Conservation (phyloP, 2,113 vertebrate species). For the Leucoraja erinaceus region DNA sequence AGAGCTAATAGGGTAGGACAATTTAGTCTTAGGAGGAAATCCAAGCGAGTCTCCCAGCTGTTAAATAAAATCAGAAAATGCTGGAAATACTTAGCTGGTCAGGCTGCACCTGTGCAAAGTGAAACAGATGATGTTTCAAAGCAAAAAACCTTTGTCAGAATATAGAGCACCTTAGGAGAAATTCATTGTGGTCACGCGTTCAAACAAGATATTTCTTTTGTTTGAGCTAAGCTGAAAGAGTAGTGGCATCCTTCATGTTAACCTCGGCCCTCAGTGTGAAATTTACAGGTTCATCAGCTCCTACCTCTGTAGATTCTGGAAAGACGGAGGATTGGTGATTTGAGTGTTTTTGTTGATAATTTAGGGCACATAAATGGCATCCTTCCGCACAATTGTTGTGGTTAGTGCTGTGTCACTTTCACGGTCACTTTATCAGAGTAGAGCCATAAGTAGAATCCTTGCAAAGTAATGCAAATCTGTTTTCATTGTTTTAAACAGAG, state of each 20-base stretch:
- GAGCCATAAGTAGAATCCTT: neutral
- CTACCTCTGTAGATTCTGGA: neutral
- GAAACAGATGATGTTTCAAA: too few relatives aligned
- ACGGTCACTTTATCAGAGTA: neutral
- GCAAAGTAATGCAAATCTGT: neutral
- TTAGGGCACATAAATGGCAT: neutral
- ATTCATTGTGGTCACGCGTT: too few relatives aligned
- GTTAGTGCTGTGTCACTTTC: neutral
- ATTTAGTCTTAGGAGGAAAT: neutral
- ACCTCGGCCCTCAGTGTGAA: too few relatives aligned
- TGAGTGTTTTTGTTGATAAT: neutral
- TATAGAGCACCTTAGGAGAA: too few relatives aligned
- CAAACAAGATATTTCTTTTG: too few relatives aligned
- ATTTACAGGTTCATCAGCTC: neutral
- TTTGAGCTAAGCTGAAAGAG: too few relatives aligned
- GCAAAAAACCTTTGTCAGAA: too few relatives aligned
- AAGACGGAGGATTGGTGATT: neutral
- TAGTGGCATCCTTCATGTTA: too few relatives aligned
- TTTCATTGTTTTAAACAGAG: neutral
- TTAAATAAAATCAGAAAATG: neutral
- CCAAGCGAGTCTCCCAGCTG: too few relatives aligned
- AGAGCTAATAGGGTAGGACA: too few relatives aligned
- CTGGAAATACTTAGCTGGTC: too few relatives aligned
- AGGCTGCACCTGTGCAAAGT: too few relatives aligned
- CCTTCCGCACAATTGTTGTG: neutral